Percentiles rank a stretch among this genome's conserved stretches.
Conservation (phyloP, 1,140 invertebrate species). For the Lucilia cuprina region DNA sequence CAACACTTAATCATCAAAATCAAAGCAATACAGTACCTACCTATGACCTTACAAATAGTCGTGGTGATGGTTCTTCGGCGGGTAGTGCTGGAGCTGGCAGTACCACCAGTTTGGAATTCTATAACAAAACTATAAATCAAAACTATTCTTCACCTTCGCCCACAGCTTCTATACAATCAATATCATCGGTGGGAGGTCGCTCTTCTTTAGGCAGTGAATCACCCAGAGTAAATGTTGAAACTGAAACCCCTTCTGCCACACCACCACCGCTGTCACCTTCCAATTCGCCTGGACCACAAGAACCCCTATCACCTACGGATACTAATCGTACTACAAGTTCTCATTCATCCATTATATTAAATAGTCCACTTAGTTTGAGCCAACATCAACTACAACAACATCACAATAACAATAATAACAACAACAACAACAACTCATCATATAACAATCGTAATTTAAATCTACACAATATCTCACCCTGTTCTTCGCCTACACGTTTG, state of each 20-base stretch:
- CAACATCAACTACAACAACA: constrained; percentile 37
- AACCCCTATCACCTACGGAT: constrained; percentile 22
- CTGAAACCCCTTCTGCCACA: constrained; percentile 51
- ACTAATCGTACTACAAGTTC: constrained; percentile 14
- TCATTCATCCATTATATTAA: constrained; percentile 38
- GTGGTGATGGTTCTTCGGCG: constrained; percentile 19
- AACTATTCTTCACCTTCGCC: constrained; percentile 60
- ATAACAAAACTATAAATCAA: constrained; percentile 38
- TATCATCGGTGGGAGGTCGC: constrained; percentile 56
- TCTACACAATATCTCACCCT: neutral
- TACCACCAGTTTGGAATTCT: constrained; percentile 38
- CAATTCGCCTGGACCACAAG: constrained; percentile 44
- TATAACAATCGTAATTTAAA: constrained; percentile 31
- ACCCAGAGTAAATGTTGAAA: constrained; percentile 42
- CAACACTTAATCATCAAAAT: neutral
- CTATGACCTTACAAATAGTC: constrained; percentile 38
- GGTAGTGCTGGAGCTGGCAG: constrained; percentile 35
- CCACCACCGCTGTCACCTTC: constrained; percentile 49
- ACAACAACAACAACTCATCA: constrained; percentile 37
- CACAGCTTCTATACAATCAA: constrained; percentile 59
- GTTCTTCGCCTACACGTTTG: neutral
- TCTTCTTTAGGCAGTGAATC: constrained; percentile 40
- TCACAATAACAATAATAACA: constrained; percentile 45
- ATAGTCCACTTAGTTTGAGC: constrained; percentile 38
- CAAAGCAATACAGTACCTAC: constrained; percentile 22